Base-by-base conservation (phyloP, 2,888 invertebrate genomes). In the Leucoma salicis region DNA sequence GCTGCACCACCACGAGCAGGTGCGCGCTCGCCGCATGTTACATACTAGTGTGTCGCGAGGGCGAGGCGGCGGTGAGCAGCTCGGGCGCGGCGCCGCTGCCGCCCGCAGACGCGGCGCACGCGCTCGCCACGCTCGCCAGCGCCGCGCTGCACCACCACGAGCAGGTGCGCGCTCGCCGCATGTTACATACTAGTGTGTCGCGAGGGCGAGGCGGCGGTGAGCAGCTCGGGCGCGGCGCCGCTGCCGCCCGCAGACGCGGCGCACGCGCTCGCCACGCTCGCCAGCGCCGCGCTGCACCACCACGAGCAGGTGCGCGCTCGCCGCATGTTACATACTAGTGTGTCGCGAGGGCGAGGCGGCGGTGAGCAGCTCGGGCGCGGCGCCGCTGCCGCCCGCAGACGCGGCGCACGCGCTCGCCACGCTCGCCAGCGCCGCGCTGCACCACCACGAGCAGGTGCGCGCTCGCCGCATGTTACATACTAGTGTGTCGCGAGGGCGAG, bases 191-290 rank as follows among this genome's bases (percentile, higher is more conserved):
- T n/a, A n/a, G n/a, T n/a, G n/a, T n/a, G n/a, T n/a, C n/a, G n/a
- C n/a, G n/a, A n/a, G n/a, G n/a, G n/a, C n/a, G n/a, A n/a, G n/a
- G n/a, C 80, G 35, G 76, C 55, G 57, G 74, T 69, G 38, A 63
- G 51, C 35, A 45, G 70, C 49, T 75, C 75, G 37, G 86, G 86
- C 10, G 76, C 75, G 25, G 75, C 84, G 48, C 74, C 86, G 31
- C 80, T 90, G 45, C 86, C 88, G 42, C 85, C 90, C 39, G 69
- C 90, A 1, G 89, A 90, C 70, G 92, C 92, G 31, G 91, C 92
- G 57, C 93, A 94, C 67, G 94, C 94, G 15, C 86, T 95, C 39
- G 92, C 93, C 31, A 95, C 95, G 2, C 87, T 95, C 27, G 94
- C 95, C 37, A 92, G 93, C 51, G 95, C 95, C 31, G 95, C 95